Conservation (phyloP, 2,888 invertebrate genomes). For the Agrochola lota region DNA sequence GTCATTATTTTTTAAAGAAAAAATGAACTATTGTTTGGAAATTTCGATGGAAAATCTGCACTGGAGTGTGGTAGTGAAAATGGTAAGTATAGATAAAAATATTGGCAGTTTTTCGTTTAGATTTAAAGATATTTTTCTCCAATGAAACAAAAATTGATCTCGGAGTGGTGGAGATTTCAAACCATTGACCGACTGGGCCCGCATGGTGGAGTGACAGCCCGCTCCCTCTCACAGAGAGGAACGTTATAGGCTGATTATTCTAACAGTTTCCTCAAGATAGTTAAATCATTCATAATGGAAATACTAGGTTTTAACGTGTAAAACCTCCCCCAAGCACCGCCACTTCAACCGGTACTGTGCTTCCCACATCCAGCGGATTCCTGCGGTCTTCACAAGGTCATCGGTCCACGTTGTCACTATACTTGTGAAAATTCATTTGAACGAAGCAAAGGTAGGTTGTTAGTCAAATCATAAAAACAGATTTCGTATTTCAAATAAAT, state of each 20-base stretch:
- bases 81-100: neutral
- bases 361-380: too few species aligned
- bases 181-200: neutral
- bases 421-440: neutral
- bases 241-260: neutral
- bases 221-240: neutral
- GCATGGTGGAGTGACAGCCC: neutral
- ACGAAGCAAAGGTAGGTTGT: neutral
- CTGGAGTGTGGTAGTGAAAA: neutral
- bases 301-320: neutral
- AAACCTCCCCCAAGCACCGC: too few species aligned
- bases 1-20: constrained; percentile 18
- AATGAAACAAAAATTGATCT: neutral
- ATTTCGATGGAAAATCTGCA: neutral
- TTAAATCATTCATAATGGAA: neutral
- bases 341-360: too few species aligned
- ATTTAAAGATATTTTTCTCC: neutral
- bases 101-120: neutral
- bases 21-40: neutral
- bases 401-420: neutral
- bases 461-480: neutral
- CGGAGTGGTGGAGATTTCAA: neutral
- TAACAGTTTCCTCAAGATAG: neutral
- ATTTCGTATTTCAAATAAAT: neutral
- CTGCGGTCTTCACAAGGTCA: too few species aligned